These are phyloP conservation scores for Lepus europaeus DNA, from an alignment of 2,113 vertebrate species.

Conservation along the genomic window DNA sequence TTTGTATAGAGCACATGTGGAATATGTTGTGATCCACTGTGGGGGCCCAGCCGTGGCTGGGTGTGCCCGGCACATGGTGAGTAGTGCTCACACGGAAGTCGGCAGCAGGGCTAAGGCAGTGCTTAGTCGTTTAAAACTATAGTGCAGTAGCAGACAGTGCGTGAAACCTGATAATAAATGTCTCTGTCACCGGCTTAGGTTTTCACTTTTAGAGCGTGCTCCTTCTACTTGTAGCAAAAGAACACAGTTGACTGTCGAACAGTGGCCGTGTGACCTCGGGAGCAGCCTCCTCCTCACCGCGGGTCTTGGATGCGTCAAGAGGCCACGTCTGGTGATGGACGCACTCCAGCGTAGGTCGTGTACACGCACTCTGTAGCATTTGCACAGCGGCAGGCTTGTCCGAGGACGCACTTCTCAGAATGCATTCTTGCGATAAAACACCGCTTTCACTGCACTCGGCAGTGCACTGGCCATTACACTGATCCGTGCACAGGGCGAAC, in stretches of 20 bases:
- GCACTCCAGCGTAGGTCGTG: neutral
- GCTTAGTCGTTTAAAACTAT: neutral
- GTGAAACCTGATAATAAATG: neutral
- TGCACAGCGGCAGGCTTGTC: neutral
- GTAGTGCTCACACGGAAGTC: neutral
- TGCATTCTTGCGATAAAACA: no score
- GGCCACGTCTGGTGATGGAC: neutral
- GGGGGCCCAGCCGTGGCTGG: neutral
- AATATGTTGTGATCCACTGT: neutral
- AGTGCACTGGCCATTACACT: neutral
- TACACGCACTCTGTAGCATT: neutral
- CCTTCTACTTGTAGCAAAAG: neutral
- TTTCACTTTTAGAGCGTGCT: neutral
- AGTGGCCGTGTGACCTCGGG: neutral
- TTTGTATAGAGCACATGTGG: neutral
- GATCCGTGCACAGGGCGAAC: neutral
- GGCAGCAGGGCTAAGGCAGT: neutral
- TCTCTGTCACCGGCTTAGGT: neutral
- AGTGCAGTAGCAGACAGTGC: neutral
- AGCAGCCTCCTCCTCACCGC: neutral
- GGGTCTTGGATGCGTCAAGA: neutral
- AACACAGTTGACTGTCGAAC: no score
- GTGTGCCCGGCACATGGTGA: neutral
- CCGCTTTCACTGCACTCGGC: no score
- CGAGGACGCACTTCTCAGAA: neutral